Evolutionary conservation across 2,113 vertebrate genomes (phyloP).

Genomic region (Catharus bicknelli): DNA sequence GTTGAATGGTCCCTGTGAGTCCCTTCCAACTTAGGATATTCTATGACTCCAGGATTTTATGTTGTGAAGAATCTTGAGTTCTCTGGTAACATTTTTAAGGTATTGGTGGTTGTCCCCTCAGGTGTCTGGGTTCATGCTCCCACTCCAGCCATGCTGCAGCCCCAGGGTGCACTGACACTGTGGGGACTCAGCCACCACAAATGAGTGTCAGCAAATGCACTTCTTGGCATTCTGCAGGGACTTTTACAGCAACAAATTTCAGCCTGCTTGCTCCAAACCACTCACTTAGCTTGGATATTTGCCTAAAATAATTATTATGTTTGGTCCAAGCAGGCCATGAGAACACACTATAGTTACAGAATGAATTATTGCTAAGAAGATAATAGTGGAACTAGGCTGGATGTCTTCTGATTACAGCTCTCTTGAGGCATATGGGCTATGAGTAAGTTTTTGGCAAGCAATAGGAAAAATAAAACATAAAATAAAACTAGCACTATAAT

Average conservation of each 20-base stretch:
- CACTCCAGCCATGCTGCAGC: neutral
- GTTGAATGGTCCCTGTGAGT: neutral
- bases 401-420: slow-evolving; percentile 31
- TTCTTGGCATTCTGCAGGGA: slow-evolving; percentile 23
- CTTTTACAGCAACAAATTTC: slow-evolving; percentile 31
- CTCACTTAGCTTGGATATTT: slow-evolving; percentile 46
- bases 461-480: slow-evolving; percentile 14
- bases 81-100: neutral
- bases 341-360: neutral
- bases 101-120: neutral
- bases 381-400: slow-evolving; percentile 14
- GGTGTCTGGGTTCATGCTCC: neutral
- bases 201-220: neutral
- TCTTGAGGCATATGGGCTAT: neutral
- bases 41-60: neutral
- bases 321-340: slow-evolving; percentile 33
- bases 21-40: neutral
- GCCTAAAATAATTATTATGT: slow-evolving; percentile 55
- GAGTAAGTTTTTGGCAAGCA: slow-evolving; percentile 51
- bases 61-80: neutral
- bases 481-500: slow-evolving; percentile 1
- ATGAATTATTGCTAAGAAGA: slow-evolving; percentile 48
- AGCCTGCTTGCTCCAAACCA: slow-evolving; percentile 35
- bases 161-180: neutral
- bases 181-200: neutral